Evolutionary conservation across 2,797 vertebrate species (phyloP), one percentile per base, ranked within the genome.

Genomic region (Salarias fasciatus): DNA sequence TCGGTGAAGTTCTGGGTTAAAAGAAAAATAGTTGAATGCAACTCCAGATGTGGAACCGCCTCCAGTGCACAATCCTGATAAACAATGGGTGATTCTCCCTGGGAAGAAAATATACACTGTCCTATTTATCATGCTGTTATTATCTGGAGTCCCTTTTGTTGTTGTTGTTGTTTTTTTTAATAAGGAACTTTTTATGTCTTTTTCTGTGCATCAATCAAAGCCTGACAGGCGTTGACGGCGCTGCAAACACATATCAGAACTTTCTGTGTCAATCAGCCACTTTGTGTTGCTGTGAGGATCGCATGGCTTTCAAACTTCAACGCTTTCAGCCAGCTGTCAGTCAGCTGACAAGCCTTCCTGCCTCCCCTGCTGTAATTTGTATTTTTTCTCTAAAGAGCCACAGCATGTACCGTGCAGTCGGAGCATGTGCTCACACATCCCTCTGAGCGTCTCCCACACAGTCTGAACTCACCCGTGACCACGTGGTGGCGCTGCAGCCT

Each of bases 401-500:
- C 10, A 31, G 28, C 63, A 42, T 62, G 47, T 48, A 6, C 59
- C 52, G 52, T 56, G 46, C 24, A 56, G 42, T 53, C 67, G 3
- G 61, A 69, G 41, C 55, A 35, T 78, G 72, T 66, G 56, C 46
- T 44, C 48, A 29, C 18, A 35, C 48, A 59, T 54, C 50, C 54
- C 50, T 33, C n/a, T n/a, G n/a, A n/a, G n/a, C n/a, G n/a, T 78
- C 59, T 78, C 59, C 58, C 55, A 64, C 49, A 8, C 58, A 31
- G 12, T 56, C 48, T 44, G 41, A 70, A 24, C 30, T 29, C 37
- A n/a, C 0, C 46, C 11, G 0, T 15, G 38, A 51, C 79, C 90
- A 87, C 37, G 1, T 47, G 77, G 82, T 58, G 88, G 85, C 75
- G 42, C 76, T 85, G 77, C 12, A 51, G 70, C 60, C 37, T 72